Evolutionary conservation across 2,797 vertebrate genomes (phyloP), one percentile per base, ranked within the genome.

Genomic region (Pelobates cultripes): DNA sequence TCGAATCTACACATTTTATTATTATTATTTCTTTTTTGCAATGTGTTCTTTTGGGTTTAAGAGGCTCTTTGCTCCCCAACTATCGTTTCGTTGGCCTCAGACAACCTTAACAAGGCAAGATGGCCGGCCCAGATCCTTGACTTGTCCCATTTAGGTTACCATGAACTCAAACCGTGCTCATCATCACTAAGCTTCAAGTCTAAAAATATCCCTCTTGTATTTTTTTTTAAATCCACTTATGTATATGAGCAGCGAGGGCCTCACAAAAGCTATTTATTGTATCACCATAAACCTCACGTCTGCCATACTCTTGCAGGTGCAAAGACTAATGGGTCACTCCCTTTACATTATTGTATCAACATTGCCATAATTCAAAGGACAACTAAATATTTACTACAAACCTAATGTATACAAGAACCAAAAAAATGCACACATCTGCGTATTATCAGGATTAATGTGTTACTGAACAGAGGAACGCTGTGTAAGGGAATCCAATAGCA

Each of bases 221-320:
- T 51, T 5, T 51, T 40, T n/a, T 14, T 5, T 60, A 77, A 76
- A 77, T 82, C 75, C 61, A 72, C 75, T 82, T 82, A 73, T 40
- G 17, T 73, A 10, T 68, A 53, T 28, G 43, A n/a, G 41, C 69
- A 13, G 12, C 13, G 69, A 73, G 43, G 43, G 45, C 13, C 41
- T 75, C 13, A 4, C 15, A 28, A 7, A 63, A 10, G 70, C 55
- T 5, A 3, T 28, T 71, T 1, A 44, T 71, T 2, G 6, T 51
- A 6, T 10, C 47, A 13, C 44, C 5, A 12, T 53, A 28, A 71
- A 53, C 53, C 15, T 44, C 14, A 74, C 43, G 40, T 41, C n/a
- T 60, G 8, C n/a, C 47, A 3, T 17, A 15, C 8, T 40, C 12
- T 44, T 45, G 12, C 10, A 45, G 17, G 17, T 68, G 53, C 43